Percentiles rank a stretch among this genome's conserved stretches.
Conservation (phyloP, 2,113 vertebrate genomes). For the Oophaga pumilio region DNA sequence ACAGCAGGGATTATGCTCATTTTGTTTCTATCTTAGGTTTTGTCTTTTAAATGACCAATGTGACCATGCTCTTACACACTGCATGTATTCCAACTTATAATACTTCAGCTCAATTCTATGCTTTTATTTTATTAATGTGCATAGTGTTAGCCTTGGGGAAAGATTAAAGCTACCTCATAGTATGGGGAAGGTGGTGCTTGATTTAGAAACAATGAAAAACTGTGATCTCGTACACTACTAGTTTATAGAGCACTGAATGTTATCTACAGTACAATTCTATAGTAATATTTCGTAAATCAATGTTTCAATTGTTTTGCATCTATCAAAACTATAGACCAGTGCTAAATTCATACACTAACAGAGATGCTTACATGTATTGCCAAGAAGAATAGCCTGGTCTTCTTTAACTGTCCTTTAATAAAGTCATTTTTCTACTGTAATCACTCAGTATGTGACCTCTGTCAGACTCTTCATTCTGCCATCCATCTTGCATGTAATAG, state of each 20-base stretch:
- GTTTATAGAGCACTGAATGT: neutral
- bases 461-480: neutral
- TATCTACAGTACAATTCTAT: neutral
- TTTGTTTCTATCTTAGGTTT: too few relatives aligned
- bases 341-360: neutral
- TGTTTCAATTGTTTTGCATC: neutral
- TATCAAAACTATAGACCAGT: neutral
- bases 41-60: too few relatives aligned
- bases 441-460: constrained; percentile 27
- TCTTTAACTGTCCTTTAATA: constrained; percentile 60
- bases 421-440: constrained; percentile 23
- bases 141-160: too few relatives aligned
- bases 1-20: too few relatives aligned
- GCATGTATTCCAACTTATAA: too few relatives aligned
- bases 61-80: too few relatives aligned
- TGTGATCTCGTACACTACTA: neutral
- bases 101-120: too few relatives aligned
- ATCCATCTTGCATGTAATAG: constrained; percentile 11
- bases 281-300: neutral
- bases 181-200: too few relatives aligned
- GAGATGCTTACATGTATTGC: neutral
- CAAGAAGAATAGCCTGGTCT: constrained; percentile 61
- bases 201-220: neutral
- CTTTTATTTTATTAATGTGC: too few relatives aligned
- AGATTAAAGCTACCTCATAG: too few relatives aligned